phyloP scores from a whole-genome alignment of 1,140 invertebrate species.

The Aradophagus sp. region DNA sequence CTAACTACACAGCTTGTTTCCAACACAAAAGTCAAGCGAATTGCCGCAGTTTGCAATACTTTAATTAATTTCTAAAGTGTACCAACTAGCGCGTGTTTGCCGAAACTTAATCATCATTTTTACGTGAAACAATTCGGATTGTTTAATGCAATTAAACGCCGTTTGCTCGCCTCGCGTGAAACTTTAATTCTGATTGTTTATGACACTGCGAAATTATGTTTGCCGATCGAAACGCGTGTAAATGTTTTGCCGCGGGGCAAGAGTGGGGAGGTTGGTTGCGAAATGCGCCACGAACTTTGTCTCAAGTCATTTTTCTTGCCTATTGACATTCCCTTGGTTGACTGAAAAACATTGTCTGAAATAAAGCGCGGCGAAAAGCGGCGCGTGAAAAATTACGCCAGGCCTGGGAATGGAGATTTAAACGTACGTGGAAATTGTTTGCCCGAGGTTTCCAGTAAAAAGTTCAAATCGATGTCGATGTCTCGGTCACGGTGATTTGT shows the following conservation, averaged over 20 bases:
- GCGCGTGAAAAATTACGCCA: constrained; percentile 23
- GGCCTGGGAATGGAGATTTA: constrained; percentile 22
- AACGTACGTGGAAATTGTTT: constrained; percentile 5
- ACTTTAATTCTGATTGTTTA: no score
- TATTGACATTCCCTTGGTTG: constrained; percentile 33
- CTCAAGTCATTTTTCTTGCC: constrained; percentile 31
- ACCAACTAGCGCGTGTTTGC: no score
- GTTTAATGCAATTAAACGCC: no score
- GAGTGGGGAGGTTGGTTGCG: no score
- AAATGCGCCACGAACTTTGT: constrained; percentile 4
- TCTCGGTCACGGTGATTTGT: not conserved
- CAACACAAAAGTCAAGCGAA: constrained; percentile 13
- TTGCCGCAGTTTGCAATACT: constrained; percentile 18
- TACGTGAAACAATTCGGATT: no score
- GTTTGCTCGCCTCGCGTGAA: no score
- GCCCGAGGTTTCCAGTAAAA: not conserved
- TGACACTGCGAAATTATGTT: no score
- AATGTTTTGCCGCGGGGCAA: no score
- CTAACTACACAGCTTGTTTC: constrained; percentile 10
- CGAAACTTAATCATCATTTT: no score
- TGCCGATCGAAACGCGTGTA: no score
- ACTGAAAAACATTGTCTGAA: constrained; percentile 32
- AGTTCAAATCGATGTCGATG: constrained; percentile 9
- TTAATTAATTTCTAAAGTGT: constrained; percentile 25
- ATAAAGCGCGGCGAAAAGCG: constrained; percentile 30